Evolutionary conservation across 2,797 vertebrate species (phyloP), one percentile per base, ranked within the genome.

Genomic region (Urosaurus nigricauda): DNA sequence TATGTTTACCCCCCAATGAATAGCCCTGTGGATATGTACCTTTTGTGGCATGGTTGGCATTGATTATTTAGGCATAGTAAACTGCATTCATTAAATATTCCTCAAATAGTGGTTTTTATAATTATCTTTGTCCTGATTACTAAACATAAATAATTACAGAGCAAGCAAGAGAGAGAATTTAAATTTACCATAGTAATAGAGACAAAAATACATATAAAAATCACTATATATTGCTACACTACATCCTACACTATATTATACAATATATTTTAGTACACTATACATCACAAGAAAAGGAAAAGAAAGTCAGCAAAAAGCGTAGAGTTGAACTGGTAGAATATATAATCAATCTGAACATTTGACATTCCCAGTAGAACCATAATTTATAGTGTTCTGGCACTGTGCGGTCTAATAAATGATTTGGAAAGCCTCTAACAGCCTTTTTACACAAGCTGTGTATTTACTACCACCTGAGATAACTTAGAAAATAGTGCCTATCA

Each of bases 381-480:
- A 1, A 81, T 88, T 90, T 83, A 86, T 21, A 37, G 37, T 90
- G 81, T 89, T n/a, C 17, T 35, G 70, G 60, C 14, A 73, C 12
- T 87, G 13, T 6, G 1, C 75, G 51, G 83, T 92, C 26, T 91
- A 37, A 51, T 65, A 68, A 88, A 88, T 47, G 63, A 40, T 86
- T 92, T 80, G 87, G n/a, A 90, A 91, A 89, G 77, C 4, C 11
- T 90, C 14, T 35, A 79, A 88, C 12, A 77, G 84, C 43, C 86
- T 89, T 12, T 79, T 11, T 80, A 3, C 0, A 1, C 8, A 85
- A 93, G 8, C 32, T 79, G 8, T 83, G 1, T 84, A 47, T 89
- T 94, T 19, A 0, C 32, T 83, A 1, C 83, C n/a, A 65, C 47
- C 87, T 89, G 91, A 74, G 86, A 73, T 83, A 19, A 82, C 91